phyloP scores from a whole-genome alignment of 2,113 vertebrate species.

The Nothocercus nigrocapillus region DNA sequence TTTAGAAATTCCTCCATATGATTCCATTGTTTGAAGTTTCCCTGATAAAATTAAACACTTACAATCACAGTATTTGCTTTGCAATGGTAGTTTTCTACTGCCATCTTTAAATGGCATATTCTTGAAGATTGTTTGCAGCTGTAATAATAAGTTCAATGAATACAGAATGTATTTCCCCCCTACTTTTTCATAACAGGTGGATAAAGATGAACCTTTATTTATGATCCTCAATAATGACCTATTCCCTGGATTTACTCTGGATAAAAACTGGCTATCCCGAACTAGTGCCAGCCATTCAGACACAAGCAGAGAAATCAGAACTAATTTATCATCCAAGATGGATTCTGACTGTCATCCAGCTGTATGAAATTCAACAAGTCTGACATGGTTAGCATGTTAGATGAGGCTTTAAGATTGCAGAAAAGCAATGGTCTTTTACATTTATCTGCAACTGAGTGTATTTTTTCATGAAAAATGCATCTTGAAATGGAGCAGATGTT shows the following conservation, averaged over 20 bases:
- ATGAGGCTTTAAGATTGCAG: background rate
- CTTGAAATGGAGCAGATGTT: background rate
- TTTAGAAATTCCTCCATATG: conserved; percentile 27
- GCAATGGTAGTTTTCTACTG: background rate
- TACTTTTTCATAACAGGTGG: conserved; percentile 75
- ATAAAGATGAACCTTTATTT: conserved; percentile 88
- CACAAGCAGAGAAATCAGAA: conserved; percentile 78
- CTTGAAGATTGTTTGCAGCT: conserved; percentile 1
- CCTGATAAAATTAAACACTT: background rate
- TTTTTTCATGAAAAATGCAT: background rate
- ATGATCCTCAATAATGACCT: conserved; percentile 88
- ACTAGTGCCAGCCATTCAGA: conserved; percentile 80
- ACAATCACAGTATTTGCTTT: conserved; percentile 4
- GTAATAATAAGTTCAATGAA: background rate
- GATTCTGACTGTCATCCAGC: conserved; percentile 87
- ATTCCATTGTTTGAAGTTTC: background rate
- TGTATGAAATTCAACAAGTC: conserved; percentile 86
- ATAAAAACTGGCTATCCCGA: conserved; percentile 87
- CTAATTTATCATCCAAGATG: conserved; percentile 85
- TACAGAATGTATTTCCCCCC: conserved; percentile 17
- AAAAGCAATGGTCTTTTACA: background rate
- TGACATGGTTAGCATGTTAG: conserved; percentile 81
- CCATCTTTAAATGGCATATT: background rate
- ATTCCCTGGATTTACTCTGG: conserved; percentile 85
- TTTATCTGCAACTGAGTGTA: background rate